Conservation (phyloP, 1,140 invertebrate genomes). For the Bombus difficillimus region DNA sequence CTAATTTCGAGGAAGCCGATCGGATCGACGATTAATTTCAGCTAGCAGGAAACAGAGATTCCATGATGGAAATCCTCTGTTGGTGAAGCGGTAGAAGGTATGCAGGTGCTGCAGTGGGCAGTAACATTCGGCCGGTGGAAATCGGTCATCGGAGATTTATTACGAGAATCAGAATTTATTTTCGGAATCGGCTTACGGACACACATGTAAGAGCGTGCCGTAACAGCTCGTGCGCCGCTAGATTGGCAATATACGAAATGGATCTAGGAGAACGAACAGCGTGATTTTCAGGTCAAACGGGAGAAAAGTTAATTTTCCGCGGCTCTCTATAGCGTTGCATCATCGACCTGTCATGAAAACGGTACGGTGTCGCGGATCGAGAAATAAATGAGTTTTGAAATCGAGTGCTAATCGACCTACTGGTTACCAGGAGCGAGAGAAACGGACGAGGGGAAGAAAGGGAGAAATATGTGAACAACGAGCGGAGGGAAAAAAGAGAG, state of each 20-base stretch:
- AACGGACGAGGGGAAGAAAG: neutral
- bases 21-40: constrained; percentile 2
- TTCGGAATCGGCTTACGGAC: constrained; percentile 14
- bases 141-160: constrained; percentile 29
- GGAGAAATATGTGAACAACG: neutral
- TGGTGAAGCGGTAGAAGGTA: neutral
- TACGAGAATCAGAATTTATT: constrained; percentile 34
- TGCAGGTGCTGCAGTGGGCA: neutral
- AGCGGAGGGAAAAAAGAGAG: neutral
- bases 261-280: constrained; percentile 23
- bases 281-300: constrained; percentile 42
- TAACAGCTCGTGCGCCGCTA: neutral
- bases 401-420: constrained; percentile 56
- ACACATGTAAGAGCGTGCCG: constrained; percentile 22
- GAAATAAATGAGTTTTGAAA: constrained; percentile 59
- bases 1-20: constrained; percentile 9
- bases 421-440: constrained; percentile 2
- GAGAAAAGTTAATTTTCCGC: constrained; percentile 41
- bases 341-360: constrained; percentile 19
- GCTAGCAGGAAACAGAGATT: neutral
- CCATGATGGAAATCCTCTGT: neutral
- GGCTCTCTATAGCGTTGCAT: constrained; percentile 3
- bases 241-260: constrained; percentile 34
- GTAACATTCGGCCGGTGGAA: neutral
- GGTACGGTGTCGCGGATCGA: constrained; percentile 22